phyloP scores from a whole-genome alignment of 2,113 vertebrate genomes.

The Empidonax alnorum region DNA sequence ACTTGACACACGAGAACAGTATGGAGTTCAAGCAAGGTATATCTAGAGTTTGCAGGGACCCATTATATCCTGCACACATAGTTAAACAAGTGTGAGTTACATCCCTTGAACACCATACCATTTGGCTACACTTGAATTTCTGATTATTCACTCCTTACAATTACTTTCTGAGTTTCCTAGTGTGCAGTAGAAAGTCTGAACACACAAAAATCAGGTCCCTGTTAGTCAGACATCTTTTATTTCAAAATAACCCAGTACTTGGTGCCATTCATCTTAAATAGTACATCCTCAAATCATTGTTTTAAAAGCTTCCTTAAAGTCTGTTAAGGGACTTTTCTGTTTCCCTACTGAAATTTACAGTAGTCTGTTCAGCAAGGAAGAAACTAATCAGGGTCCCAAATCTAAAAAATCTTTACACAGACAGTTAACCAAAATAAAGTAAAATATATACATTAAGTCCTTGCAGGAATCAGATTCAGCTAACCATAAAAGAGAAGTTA shows the following conservation, averaged over 20 bases:
- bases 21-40: neutral
- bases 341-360: conserved; percentile 45
- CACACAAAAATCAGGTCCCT: neutral
- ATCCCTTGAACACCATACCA: neutral
- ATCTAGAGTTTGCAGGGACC: neutral
- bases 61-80: neutral
- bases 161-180: neutral
- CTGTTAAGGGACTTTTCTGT: conserved; percentile 22
- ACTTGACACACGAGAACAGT: neutral
- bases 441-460: neutral
- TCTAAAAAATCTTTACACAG: neutral
- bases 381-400: neutral
- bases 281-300: conserved; percentile 22
- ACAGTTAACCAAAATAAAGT: neutral
- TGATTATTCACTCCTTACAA: neutral
- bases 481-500: neutral
- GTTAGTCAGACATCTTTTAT: neutral
- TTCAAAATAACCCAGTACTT: conserved; percentile 11
- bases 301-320: conserved; percentile 57
- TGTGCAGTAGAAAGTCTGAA: neutral
- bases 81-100: neutral
- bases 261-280: conserved; percentile 17
- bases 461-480: neutral
- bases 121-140: neutral
- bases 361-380: neutral